These are phyloP conservation scores for Rhabdornis inornatus DNA, from an alignment of 2,113 vertebrate genomes.

Conservation along the genomic window DNA sequence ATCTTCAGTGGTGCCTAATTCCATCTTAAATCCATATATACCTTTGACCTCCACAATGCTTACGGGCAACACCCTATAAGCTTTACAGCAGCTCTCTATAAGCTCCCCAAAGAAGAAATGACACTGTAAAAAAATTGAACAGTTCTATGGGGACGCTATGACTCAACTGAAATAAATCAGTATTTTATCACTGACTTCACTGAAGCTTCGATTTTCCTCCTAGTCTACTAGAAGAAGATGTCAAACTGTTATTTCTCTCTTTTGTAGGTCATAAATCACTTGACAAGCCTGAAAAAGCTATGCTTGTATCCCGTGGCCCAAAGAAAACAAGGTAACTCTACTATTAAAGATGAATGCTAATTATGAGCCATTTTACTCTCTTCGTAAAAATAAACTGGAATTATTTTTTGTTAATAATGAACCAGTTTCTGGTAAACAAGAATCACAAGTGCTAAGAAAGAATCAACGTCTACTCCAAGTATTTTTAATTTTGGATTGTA, in stretches of 20 bases:
- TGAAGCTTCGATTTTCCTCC: background rate
- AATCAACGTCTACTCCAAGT: background rate
- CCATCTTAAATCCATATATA: background rate
- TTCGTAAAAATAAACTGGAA: background rate
- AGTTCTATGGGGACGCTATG: background rate
- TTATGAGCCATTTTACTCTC: background rate
- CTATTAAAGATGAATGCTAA: background rate
- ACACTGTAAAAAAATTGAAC: background rate
- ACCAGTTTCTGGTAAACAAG: background rate
- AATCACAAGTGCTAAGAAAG: background rate
- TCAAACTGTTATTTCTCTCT: constrained; percentile 11
- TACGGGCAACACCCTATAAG: background rate
- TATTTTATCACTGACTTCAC: constrained; percentile 30
- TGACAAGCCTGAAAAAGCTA: background rate
- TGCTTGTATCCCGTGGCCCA: background rate
- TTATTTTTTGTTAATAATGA: background rate
- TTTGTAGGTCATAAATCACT: background rate
- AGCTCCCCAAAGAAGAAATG: background rate
- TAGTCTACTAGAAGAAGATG: background rate
- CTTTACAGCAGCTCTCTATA: background rate
- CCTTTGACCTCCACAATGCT: background rate
- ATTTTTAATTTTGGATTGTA: background rate
- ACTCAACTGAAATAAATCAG: background rate
- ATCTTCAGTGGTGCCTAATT: background rate
- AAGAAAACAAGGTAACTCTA: background rate